A percentile compares a stretch with the other conserved stretches of the same genome.
Conservation (phyloP, 2,797 vertebrate genomes). For the Muscicapa striata region DNA sequence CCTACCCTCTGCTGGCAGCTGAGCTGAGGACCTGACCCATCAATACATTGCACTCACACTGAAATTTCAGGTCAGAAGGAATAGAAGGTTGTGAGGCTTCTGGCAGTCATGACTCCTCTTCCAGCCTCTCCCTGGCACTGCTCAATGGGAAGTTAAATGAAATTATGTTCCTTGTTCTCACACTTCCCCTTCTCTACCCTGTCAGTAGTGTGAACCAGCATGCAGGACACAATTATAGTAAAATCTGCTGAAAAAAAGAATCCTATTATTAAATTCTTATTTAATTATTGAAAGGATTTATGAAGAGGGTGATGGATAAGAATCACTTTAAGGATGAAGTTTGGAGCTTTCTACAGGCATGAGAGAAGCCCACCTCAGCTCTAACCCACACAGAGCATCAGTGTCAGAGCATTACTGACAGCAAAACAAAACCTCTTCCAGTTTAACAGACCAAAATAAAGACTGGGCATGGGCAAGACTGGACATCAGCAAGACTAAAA, state of each 20-base stretch:
- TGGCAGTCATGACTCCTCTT: neutral
- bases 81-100: neutral
- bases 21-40: neutral
- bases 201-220: neutral
- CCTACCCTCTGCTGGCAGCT: neutral
- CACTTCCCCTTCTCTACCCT: neutral
- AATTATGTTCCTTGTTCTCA: neutral
- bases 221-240: neutral
- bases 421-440: neutral
- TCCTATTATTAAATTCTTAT: neutral
- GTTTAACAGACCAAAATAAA: neutral
- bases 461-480: neutral
- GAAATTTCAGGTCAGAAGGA: neutral
- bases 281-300: neutral
- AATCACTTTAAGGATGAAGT: neutral
- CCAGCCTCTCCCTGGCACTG: neutral
- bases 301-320: neutral
- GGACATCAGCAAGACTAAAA: neutral
- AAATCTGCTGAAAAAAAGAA: neutral
- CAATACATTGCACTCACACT: neutral
- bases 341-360: neutral
- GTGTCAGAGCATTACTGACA: neutral
- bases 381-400: neutral
- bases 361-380: neutral
- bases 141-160: neutral